Evolutionary conservation across 1,140 invertebrate species (phyloP), one percentile per base, ranked within the genome.

Genomic region (Brachystomella parvula): DNA sequence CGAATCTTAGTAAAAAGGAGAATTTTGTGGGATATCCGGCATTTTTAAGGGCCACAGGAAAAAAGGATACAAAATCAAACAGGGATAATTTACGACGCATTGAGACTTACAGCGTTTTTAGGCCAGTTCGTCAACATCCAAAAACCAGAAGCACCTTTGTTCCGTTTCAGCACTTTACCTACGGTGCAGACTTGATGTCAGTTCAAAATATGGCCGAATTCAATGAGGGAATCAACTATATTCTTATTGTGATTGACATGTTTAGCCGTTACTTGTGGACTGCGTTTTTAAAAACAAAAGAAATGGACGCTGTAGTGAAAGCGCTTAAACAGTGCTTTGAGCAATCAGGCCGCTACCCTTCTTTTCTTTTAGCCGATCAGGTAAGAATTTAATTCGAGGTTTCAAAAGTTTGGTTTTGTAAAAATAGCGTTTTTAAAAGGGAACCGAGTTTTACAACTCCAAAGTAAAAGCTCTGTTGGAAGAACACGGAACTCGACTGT

Each of bases 21-120:
- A 44, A n/a, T n/a, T 44, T 44, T 44, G n/a, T n/a, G n/a, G 39
- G 39, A 44, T 44, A 44, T 44, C 39, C 39, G n/a, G 39, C 39
- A 44, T 44, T 44, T n/a, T n/a, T 44, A n/a, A 44, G 39, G n/a
- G 39, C 39, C n/a, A 44, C 39, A 9, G 39, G 39, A n/a, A 9
- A n/a, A 9, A 44, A 44, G n/a, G 39, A 44, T 44, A 44, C 9
- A 9, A 44, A 44, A 44, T 9, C 9, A 44, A 44, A 44, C n/a
- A 9, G 39, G 9, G n/a, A 44, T 12, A 44, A 44, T 12, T 9
- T 44, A 12, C 39, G 39, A 44, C 9, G n/a, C 9, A 44, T 56
- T 56, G 57, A 59, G 30, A 30, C 3, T 59, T 59, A 59, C 21
- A 59, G 15, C 21, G 12, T 28, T 15, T 29, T 28, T 59, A 28